Evolutionary conservation across 2,888 invertebrate species (phyloP).

Genomic region (Frankliniella intonsa): DNA sequence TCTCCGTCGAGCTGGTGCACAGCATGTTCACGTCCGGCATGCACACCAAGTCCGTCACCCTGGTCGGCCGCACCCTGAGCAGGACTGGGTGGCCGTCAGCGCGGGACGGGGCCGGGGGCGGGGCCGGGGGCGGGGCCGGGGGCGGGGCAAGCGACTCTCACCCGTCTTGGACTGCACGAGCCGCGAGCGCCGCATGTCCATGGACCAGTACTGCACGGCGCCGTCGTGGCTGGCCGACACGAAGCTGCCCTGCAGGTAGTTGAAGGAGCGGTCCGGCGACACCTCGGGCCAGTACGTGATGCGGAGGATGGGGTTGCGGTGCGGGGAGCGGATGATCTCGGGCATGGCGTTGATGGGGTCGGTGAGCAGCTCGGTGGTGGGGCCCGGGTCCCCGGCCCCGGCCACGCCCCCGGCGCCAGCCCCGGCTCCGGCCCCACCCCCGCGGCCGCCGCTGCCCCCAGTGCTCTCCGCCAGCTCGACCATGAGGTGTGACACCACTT

Average conservation of each 20-base stretch:
- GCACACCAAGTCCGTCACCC: conserved; percentile 68
- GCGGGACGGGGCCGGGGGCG: background rate
- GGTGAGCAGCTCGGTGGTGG: conserved; percentile 58
- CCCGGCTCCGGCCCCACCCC: conserved; percentile 44
- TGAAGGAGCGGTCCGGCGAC: conserved; percentile 52
- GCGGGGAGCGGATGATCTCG: conserved; percentile 57
- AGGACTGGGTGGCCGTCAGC: background rate
- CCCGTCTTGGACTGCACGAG: conserved; percentile 52
- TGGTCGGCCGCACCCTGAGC: conserved; percentile 49
- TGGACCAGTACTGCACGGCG: conserved; percentile 69
- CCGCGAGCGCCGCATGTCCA: conserved; percentile 62
- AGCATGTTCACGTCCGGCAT: conserved; percentile 73
- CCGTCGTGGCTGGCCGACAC: conserved; percentile 73
- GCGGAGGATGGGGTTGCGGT: conserved; percentile 62
- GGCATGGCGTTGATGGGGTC: conserved; percentile 60
- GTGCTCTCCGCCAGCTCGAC: conserved; percentile 42
- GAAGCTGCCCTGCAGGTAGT: conserved; percentile 63
- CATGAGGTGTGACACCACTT: conserved; percentile 70
- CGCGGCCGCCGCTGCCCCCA: background rate
- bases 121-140: no score
- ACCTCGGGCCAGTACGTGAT: conserved; percentile 61
- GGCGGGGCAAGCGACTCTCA: background rate
- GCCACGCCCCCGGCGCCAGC: background rate
- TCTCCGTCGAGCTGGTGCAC: conserved; percentile 70
- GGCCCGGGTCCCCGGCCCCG: conserved; percentile 45